A percentile compares a stretch with the other conserved stretches of the same genome.
Conservation (phyloP, 2,113 vertebrate species). For the Phrynocephalus versicolor region DNA sequence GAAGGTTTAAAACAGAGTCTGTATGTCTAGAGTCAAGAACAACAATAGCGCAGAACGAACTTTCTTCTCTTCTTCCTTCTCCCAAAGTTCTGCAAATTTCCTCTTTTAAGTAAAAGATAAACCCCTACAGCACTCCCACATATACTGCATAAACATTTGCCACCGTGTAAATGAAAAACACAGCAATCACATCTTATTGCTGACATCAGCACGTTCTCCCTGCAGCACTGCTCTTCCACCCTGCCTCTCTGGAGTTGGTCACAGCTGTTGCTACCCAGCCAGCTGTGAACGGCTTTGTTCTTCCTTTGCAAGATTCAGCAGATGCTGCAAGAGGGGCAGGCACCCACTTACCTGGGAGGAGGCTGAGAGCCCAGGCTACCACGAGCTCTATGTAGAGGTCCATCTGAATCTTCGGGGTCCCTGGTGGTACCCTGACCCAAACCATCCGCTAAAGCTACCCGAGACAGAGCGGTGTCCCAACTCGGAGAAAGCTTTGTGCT, state of each 20-base stretch:
- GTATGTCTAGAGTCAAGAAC: background rate
- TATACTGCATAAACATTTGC: background rate
- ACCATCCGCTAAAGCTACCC: conserved; percentile 57
- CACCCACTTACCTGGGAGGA: conserved; percentile 84
- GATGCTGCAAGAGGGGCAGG: background rate
- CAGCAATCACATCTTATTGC: background rate
- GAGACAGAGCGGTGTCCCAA: conserved; percentile 69
- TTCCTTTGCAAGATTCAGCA: too few species aligned
- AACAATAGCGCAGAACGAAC: accelerated
- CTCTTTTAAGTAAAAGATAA: background rate
- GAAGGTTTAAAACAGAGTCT: accelerated
- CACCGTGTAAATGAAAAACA: too few species aligned
- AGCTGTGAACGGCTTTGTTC: background rate
- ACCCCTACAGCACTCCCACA: too few species aligned
- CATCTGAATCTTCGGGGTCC: conserved; percentile 75
- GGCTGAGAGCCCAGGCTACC: conserved; percentile 86
- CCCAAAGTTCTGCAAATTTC: background rate
- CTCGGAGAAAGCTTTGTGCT: conserved; percentile 70
- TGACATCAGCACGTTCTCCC: background rate
- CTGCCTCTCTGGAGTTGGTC: too few species aligned
- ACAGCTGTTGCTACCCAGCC: background rate
- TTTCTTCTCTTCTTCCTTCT: background rate
- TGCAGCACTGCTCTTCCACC: background rate
- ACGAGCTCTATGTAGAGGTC: conserved; percentile 82
- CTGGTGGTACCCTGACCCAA: conserved; percentile 26